Base-by-base conservation (phyloP, 2,797 vertebrate species). In the Scolopax rusticola region DNA sequence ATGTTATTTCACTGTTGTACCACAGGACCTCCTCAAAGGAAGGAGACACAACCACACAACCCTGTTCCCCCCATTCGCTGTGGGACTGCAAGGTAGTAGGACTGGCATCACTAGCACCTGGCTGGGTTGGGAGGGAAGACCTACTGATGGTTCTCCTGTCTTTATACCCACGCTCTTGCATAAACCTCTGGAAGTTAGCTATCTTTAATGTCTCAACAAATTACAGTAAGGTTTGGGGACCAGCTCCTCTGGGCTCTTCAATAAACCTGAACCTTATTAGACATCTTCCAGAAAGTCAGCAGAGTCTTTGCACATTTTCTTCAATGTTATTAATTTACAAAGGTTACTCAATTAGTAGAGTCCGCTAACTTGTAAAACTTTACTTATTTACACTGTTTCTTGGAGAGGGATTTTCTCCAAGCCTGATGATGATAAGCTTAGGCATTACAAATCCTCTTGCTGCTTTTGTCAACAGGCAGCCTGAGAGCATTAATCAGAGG, bases 301-400 rank as follows among this genome's bases (percentile, higher is more conserved):
- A 18, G 84, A 92, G 94, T 95, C 94, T 89, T 89, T 96, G 69
- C 50, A 79, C 60, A 92, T 95, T 96, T 95, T 12, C 92, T 93
- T 96, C 78, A 93, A 69, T 60, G 88, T 97, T 97, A 97, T 84
- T 97, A 96, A 97, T 97, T 95, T 94, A 96, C 70, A 88, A 94
- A 63, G 80, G 78, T 87, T 95, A 86, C 64, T 91, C 82, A 95
- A 90, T 97, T 94, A 95, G 60, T 48, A 84, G 30, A 84, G 77
- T 90, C 73, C 4, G 12, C 80, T 78, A 90, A 95, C 95, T 95
- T 84, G 73, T 93, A 93, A 94, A 97, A 90, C 85, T 95, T 96
- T 95, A 96, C 84, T 97, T 97, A 97, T 96, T 97, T 96, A 97
- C 90, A 68, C 41, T 87, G 79, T 85, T 84, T 97, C 93, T 95